Evolutionary conservation across 2,113 vertebrate species (phyloP), one percentile per base, ranked within the genome.

Genomic region (Terrapene triunguis): DNA sequence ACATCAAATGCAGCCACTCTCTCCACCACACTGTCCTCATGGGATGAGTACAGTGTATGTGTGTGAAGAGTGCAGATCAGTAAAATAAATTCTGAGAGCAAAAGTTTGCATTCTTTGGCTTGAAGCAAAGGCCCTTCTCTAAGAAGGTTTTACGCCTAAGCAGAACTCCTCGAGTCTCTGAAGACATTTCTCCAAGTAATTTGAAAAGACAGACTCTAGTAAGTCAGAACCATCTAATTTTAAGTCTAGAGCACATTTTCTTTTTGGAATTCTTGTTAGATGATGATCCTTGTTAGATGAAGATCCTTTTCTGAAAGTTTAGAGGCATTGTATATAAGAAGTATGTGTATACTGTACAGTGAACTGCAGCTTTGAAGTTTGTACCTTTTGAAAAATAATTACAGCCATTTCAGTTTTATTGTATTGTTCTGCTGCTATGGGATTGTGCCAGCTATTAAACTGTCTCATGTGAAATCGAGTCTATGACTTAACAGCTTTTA

Each of bases 181-280:
- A 95, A 78, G 91, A 59, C 42, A 82, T 25, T 92, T 79, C 74
- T 93, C 32, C 87, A 81, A 0, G 0, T 93, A 93, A 97, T 84
- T 50, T 92, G 87, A 94, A 94, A 89, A 94, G 95, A 94, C 65
- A 95, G 90, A 92, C 88, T 92, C 87, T 83, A 93, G 48, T 65
- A 94, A 93, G 53, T 78, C 17, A 93, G 72, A 91, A 51, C 35
- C 92, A 19, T 6, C 42, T 92, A 54, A 88, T 84, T 95, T 93
- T 32, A 95, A 83, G 57, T 25, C 10, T 88, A 81, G 14, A 38
- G 44, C 10, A 47, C 1, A 1, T 88, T 97, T 95, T 93, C 96
- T 94, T 89, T 72, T 81, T 79, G 90, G 95, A 95, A 93, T 93
- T 4, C 62, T 93, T 85, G 16, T 92, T 93, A 97, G 90, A 92